phyloP scores from a whole-genome alignment of 2,888 invertebrate species.

The Limnephilus lunatus region DNA sequence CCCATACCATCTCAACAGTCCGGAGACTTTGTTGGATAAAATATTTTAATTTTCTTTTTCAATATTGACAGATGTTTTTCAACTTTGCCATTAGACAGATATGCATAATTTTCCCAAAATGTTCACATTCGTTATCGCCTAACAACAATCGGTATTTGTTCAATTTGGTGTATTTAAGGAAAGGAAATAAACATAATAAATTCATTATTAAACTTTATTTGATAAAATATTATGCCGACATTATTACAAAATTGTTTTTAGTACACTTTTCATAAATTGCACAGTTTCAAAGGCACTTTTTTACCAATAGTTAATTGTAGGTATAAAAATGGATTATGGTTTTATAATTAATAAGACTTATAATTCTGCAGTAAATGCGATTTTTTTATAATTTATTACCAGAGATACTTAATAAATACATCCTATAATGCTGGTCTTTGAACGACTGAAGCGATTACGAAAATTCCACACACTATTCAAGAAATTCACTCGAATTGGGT shows the following conservation, averaged over 20 bases:
- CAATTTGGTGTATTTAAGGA: not conserved
- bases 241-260: slow-evolving; percentile 18
- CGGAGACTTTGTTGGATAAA: not conserved
- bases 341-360: slow-evolving; percentile 9
- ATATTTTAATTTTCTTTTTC: not conserved
- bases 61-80: not conserved
- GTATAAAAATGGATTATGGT: slow-evolving; percentile 5
- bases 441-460: slow-evolving; percentile 62
- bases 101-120: no score
- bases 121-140: not conserved
- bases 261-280: slow-evolving; percentile 37
- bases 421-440: slow-evolving; percentile 42
- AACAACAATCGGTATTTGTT: not conserved
- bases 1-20: no score
- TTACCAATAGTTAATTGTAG: not conserved
- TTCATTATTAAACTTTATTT: slow-evolving; percentile 50
- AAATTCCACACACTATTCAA: slow-evolving; percentile 59
- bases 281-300: slow-evolving; percentile 40
- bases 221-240: slow-evolving; percentile 33
- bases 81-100: not conserved
- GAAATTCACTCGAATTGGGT: slow-evolving; percentile 32
- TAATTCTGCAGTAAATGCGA: not conserved
- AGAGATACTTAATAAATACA: slow-evolving; percentile 32
- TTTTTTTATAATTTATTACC: slow-evolving; percentile 26
- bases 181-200: not conserved